These are phyloP conservation scores for Lynx canadensis DNA, from an alignment of 2,113 vertebrate genomes.

Conservation along the genomic window DNA sequence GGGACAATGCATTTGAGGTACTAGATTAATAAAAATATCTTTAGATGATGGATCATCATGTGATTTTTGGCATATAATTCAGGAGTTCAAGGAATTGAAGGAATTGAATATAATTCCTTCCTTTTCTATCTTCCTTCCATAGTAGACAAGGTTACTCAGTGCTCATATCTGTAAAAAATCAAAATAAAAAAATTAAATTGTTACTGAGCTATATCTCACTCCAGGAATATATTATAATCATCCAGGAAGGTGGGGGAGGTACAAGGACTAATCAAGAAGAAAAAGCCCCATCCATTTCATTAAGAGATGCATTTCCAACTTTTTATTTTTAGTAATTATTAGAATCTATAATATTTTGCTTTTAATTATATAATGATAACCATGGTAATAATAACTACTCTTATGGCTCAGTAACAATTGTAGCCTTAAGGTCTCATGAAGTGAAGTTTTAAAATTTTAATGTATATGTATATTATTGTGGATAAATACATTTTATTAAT, in stretches of 20 bases:
- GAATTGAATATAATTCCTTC: not conserved
- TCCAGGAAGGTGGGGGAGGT: not conserved
- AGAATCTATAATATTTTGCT: not conserved
- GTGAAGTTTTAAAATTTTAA: not conserved
- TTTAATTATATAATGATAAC: not conserved
- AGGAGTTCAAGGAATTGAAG: not conserved
- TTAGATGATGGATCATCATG: not conserved
- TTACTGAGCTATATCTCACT: not conserved
- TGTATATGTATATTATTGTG: not conserved
- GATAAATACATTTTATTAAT: not conserved
- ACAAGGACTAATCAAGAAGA: not conserved
- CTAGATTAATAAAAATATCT: not conserved
- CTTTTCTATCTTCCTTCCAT: not conserved
- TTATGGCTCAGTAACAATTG: not conserved
- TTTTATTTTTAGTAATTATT: constrained; percentile 22
- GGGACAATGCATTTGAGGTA: not conserved
- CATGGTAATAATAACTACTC: not conserved
- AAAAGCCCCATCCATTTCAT: not conserved
- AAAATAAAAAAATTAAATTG: not conserved
- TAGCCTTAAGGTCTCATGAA: not conserved
- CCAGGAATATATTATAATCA: not conserved
- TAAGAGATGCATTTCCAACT: not conserved
- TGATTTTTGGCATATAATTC: not conserved
- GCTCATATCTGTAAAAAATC: not conserved
- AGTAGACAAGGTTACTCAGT: not conserved